A percentile compares a stretch with the other conserved stretches of the same genome.
Evolutionary conservation across 2,797 vertebrate genomes (phyloP).

Genomic region (Argya squamiceps): DNA sequence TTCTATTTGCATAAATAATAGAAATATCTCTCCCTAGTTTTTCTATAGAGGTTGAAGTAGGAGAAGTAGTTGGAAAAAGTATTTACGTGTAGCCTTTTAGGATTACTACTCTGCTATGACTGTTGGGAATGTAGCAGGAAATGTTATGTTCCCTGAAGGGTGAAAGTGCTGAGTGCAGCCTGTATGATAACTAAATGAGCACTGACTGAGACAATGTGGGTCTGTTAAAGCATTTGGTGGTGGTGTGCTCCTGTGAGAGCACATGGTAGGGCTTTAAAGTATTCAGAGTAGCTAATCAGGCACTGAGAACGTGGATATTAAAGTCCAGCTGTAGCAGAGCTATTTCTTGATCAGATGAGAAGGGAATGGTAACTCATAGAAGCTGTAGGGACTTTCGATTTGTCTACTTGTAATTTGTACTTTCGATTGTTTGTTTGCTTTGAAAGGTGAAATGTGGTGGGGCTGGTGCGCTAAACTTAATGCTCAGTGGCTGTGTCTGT

Average conservation of each 20-base stretch:
- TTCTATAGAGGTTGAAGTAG: neutral
- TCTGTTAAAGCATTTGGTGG: constrained; percentile 14
- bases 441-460: neutral
- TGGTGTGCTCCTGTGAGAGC: neutral
- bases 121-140: neutral
- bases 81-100: neutral
- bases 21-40: neutral
- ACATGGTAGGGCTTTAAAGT: constrained; percentile 18
- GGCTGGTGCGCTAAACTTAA: neutral
- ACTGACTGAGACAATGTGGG: neutral
- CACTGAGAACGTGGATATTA: neutral
- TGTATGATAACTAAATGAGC: neutral
- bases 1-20: neutral
- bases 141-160: neutral
- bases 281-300: constrained; percentile 5
- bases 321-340: neutral
- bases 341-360: neutral
- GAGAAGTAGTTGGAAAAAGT: neutral
- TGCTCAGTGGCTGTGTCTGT: neutral
- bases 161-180: neutral
- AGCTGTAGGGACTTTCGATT: neutral
- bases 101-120: neutral
- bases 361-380: neutral
- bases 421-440: neutral
- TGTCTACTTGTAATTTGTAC: neutral